phyloP scores from a whole-genome alignment of 2,797 vertebrate genomes.

The Avahi laniger region DNA sequence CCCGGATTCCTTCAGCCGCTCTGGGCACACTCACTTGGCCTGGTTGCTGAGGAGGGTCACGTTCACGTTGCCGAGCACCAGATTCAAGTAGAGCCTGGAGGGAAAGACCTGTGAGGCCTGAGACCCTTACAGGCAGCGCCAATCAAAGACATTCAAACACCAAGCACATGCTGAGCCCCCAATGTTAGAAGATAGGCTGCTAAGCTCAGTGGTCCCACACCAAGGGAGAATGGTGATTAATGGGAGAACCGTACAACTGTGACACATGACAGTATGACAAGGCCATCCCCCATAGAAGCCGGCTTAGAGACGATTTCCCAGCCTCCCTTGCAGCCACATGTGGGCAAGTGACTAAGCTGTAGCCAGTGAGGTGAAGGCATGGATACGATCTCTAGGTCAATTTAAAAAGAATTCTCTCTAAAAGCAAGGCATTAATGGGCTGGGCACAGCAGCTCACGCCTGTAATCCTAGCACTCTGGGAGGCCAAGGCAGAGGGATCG shows the following conservation, averaged over 20 bases:
- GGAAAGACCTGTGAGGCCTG: constrained; percentile 55
- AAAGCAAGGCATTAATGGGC: not conserved
- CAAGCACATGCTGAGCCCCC: rapidly evolving
- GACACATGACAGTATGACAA: not conserved
- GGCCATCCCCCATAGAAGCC: not conserved
- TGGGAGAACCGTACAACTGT: not conserved
- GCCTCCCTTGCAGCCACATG: not conserved
- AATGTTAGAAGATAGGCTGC: rapidly evolving
- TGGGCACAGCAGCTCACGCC: no score
- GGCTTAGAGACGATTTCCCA: not conserved
- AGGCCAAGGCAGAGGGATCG: no score
- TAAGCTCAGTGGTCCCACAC: not conserved
- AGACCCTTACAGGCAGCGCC: not conserved
- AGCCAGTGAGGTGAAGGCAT: not conserved
- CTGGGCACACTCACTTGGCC: constrained; percentile 91
- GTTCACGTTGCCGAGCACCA: constrained; percentile 97
- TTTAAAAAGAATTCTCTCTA: not conserved
- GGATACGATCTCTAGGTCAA: not conserved
- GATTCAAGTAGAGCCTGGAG: constrained; percentile 94
- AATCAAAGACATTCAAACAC: not conserved
- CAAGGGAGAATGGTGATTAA: not conserved
- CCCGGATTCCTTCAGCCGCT: not conserved
- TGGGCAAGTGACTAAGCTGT: not conserved
- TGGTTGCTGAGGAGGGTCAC: constrained; percentile 98
- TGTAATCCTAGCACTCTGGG: no score